Percentiles rank a stretch among this genome's conserved stretches.
These are phyloP conservation scores for Caenorhabditis brenneri DNA, from an alignment of 1,140 invertebrate species.

Conservation along the genomic window DNA sequence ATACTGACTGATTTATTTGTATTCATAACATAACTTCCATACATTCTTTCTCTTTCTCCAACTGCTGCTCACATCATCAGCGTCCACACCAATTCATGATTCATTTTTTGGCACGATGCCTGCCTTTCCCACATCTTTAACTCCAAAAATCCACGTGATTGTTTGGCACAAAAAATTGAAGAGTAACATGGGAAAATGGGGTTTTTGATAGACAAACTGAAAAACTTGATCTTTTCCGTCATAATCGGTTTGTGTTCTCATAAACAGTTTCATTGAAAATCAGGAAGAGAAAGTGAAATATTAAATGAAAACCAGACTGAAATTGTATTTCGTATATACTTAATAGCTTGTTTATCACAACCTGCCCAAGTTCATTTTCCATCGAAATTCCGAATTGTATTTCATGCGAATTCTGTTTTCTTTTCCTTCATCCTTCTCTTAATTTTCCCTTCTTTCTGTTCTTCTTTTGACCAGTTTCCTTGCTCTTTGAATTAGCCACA, in stretches of 20 bases:
- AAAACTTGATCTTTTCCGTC: not conserved
- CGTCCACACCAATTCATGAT: constrained; percentile 8
- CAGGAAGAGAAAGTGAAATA: not conserved
- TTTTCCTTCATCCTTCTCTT: not conserved
- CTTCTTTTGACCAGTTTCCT: not conserved
- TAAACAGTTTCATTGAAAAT: not conserved
- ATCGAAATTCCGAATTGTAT: not conserved
- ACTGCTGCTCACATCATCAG: not conserved
- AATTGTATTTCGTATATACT: no score
- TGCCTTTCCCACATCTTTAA: not conserved
- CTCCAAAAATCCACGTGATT: constrained; percentile 10
- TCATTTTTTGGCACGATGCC: not conserved
- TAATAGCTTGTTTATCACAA: constrained; percentile 7
- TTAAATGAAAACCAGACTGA: not conserved
- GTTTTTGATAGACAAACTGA: not conserved
- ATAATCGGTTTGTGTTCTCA: constrained; percentile 28
- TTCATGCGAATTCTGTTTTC: not conserved
- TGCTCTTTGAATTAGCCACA: constrained; percentile 11
- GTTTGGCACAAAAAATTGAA: constrained; percentile 4
- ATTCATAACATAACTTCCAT: constrained; percentile 4
- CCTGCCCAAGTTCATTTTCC: not conserved
- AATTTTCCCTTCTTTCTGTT: not conserved
- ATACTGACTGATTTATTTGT: not conserved
- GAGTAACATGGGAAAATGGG: constrained; percentile 23
- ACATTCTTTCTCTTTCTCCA: not conserved